Evolutionary conservation across 64 coral and sea anemone genomes (phyloP).

Genomic region (Montipora sp.): DNA sequence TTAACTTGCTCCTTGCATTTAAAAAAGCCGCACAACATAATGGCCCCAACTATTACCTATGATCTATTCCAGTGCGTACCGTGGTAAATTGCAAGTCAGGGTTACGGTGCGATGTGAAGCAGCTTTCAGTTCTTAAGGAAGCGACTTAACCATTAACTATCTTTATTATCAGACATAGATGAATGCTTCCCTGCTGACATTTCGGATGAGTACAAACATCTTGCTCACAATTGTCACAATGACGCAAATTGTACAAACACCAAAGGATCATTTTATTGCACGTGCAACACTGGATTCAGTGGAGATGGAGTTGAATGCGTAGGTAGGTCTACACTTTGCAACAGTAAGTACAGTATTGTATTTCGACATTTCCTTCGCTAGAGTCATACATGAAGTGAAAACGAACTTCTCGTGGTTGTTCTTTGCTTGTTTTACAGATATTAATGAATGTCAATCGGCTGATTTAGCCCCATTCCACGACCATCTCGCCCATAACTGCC

Average conservation of each 20-base stretch:
- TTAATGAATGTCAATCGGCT: conserved; percentile 64
- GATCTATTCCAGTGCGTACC: too few relatives aligned
- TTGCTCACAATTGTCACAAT: conserved; percentile 72
- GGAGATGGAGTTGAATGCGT: conserved; percentile 78
- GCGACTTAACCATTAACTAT: too few relatives aligned
- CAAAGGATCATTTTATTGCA: conserved; percentile 79
- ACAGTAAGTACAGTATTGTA: neutral
- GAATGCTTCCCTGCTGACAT: conserved; percentile 50
- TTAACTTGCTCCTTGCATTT: too few relatives aligned
- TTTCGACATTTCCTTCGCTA: neutral
- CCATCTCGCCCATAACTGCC: conserved; percentile 71
- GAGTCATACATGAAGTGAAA: neutral
- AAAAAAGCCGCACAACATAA: too few relatives aligned
- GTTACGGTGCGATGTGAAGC: too few relatives aligned
- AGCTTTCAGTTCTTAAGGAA: too few relatives aligned
- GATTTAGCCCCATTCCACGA: conserved; percentile 42
- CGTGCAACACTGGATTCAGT: conserved; percentile 77
- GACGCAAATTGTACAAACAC: conserved; percentile 82
- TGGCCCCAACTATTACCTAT: too few relatives aligned
- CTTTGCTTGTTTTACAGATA: conserved; percentile 41
- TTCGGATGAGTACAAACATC: conserved; percentile 21
- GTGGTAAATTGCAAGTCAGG: too few relatives aligned
- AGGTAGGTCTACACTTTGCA: conserved; percentile 32
- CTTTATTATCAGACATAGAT: conserved; percentile 70
- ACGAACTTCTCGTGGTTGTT: neutral